These are phyloP conservation scores for Muricea muricata DNA, from an alignment of 92 coral and sea anemone species.

Conservation along the genomic window DNA sequence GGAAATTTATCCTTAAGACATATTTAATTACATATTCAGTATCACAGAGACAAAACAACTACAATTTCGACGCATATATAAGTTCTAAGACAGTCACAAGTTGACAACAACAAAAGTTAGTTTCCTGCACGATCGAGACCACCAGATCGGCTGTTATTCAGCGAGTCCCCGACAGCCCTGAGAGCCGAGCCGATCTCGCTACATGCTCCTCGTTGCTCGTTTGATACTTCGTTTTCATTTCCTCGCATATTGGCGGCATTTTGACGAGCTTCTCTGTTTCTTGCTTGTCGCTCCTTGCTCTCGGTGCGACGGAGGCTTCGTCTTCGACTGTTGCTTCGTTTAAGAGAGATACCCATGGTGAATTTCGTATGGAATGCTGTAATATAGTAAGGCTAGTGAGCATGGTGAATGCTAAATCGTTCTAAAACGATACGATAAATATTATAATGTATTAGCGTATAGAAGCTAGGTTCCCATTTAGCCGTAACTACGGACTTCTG, in stretches of 20 bases:
- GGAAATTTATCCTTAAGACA: background rate
- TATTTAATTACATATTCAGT: background rate
- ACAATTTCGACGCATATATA: background rate
- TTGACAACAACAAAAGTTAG: conserved; percentile 56
- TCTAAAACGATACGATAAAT: no score
- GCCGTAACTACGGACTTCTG: no score
- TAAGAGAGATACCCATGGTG: conserved; percentile 84
- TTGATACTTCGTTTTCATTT: conserved; percentile 43
- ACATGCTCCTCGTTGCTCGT: conserved; percentile 70
- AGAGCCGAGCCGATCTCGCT: conserved; percentile 91
- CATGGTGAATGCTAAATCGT: no score
- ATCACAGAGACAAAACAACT: no score
- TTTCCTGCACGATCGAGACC: conserved; percentile 3
- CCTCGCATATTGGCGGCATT: conserved; percentile 67
- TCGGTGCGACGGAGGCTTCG: conserved; percentile 87
- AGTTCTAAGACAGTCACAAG: background rate
- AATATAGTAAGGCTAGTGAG: no score
- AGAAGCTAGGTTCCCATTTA: no score
- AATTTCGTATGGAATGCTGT: no score
- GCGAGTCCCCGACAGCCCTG: conserved; percentile 87
- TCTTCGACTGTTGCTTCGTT: conserved; percentile 96
- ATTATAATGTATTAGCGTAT: no score
- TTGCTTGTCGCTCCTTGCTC: conserved; percentile 82
- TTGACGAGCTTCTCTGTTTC: conserved; percentile 55
- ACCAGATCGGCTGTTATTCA: conserved; percentile 84